phyloP scores from a whole-genome alignment of 2,888 invertebrate genomes.

The Strigamia maritima region DNA sequence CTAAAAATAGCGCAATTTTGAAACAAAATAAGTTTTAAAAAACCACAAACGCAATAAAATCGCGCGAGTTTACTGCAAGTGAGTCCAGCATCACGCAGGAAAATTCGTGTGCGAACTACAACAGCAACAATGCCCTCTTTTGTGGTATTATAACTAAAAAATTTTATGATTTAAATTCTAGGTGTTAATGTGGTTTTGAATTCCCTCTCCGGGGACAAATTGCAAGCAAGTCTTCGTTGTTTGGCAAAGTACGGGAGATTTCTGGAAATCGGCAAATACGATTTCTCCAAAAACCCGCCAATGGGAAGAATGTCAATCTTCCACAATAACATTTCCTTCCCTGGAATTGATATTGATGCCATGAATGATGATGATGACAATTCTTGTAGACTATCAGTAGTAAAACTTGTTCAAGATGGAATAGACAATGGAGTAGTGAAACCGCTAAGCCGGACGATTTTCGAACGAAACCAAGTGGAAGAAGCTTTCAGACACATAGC shows the following conservation, averaged over 20 bases:
- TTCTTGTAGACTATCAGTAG: constrained; percentile 72
- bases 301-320: constrained; percentile 90
- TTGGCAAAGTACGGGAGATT: constrained; percentile 90
- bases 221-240: constrained; percentile 89
- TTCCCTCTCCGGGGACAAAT: constrained; percentile 91
- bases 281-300: constrained; percentile 83
- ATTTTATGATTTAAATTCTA: too few species aligned
- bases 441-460: constrained; percentile 85
- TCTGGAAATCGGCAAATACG: constrained; percentile 96
- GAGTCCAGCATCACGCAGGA: too few species aligned
- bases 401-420: constrained; percentile 75
- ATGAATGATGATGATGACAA: constrained; percentile 72
- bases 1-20: too few species aligned
- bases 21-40: too few species aligned
- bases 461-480: constrained; percentile 80
- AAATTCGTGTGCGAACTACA: too few species aligned
- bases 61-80: too few species aligned
- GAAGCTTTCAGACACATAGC: constrained; percentile 93
- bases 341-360: constrained; percentile 92
- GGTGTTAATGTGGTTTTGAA: constrained; percentile 95
- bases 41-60: too few species aligned
- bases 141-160: too few species aligned
- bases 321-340: constrained; percentile 93
- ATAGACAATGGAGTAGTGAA: constrained; percentile 81
- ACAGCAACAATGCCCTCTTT: too few species aligned